A percentile compares a stretch with the other conserved stretches of the same genome.
These are phyloP conservation scores for Yponomeuta plumbellus DNA, from an alignment of 2,888 invertebrate genomes.

Conservation along the genomic window DNA sequence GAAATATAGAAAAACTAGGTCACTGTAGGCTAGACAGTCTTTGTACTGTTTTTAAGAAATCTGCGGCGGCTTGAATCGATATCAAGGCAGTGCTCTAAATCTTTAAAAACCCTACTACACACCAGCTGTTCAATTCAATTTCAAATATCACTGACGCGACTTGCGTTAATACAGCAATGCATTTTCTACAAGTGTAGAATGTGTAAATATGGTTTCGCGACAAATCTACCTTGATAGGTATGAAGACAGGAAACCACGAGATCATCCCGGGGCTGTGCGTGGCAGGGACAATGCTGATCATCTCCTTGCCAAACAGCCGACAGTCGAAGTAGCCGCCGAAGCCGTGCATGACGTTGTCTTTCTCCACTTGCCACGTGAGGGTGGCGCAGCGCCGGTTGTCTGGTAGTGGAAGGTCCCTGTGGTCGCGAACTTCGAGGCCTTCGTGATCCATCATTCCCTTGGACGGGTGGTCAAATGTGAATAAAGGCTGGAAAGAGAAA, in stretches of 20 bases:
- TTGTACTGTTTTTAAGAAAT: too few relatives aligned
- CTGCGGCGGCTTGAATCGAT: too few relatives aligned
- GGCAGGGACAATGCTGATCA: slow-evolving; percentile 91
- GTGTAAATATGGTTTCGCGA: background rate
- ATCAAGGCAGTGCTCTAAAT: too few relatives aligned
- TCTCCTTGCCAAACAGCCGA: slow-evolving; percentile 87
- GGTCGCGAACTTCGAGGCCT: slow-evolving; percentile 79
- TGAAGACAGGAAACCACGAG: slow-evolving; percentile 98
- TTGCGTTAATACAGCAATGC: background rate
- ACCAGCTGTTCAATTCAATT: too few relatives aligned
- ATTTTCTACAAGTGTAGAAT: background rate
- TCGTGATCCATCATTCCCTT: slow-evolving; percentile 81
- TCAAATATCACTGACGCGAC: too few relatives aligned
- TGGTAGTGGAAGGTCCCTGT: slow-evolving; percentile 80
- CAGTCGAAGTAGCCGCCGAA: slow-evolving; percentile 98
- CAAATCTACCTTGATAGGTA: slow-evolving; percentile 85
- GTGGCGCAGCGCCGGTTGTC: slow-evolving; percentile 86
- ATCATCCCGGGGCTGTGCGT: slow-evolving; percentile 95
- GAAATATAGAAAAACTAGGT: too few relatives aligned
- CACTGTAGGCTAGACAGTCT: too few relatives aligned
- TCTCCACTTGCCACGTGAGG: slow-evolving; percentile 80
- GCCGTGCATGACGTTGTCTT: slow-evolving; percentile 92
- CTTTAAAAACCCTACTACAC: too few relatives aligned
- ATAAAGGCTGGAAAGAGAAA: slow-evolving; percentile 76
- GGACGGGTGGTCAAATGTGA: slow-evolving; percentile 95